Conservation (phyloP, 2,888 invertebrate genomes). For the Acanthococcus lagerstroemiae region DNA sequence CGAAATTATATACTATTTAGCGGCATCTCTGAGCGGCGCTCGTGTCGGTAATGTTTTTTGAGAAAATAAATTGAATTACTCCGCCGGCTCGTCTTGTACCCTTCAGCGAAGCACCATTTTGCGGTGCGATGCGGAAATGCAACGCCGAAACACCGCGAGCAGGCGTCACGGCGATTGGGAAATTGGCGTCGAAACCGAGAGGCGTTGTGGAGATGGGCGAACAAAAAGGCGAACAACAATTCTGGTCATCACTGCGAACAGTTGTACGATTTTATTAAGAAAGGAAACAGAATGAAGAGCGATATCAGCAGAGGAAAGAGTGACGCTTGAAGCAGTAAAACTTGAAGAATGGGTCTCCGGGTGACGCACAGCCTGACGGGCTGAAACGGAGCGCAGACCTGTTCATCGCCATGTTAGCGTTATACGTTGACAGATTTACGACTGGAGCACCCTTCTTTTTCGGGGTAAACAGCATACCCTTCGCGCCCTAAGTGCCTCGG, state of each 20-base stretch:
- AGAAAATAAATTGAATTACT: too few relatives aligned
- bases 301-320: constrained; percentile 24
- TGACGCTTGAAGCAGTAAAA: constrained; percentile 30
- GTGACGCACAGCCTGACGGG: constrained; percentile 32
- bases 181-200: too few relatives aligned
- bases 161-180: too few relatives aligned
- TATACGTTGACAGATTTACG: constrained; percentile 32
- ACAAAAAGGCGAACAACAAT: too few relatives aligned
- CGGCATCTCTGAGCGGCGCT: too few relatives aligned
- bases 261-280: constrained; percentile 25
- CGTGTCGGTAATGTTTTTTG: too few relatives aligned
- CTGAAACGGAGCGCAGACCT: constrained; percentile 26
- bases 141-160: too few relatives aligned
- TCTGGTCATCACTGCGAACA: constrained; percentile 26
- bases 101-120: too few relatives aligned
- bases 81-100: too few relatives aligned
- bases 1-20: too few relatives aligned
- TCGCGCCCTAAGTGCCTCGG: constrained; percentile 26
- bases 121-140: too few relatives aligned
- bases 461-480: constrained; percentile 22
- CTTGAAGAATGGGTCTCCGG: constrained; percentile 32
- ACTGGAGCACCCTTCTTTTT: constrained; percentile 29
- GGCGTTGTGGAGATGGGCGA: too few relatives aligned
- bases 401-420: constrained; percentile 30
- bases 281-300: constrained; percentile 28